Percentiles rank a stretch among this genome's conserved stretches.
Evolutionary conservation across 2,888 invertebrate genomes (phyloP).

Genomic region (Cryptops parisi): DNA sequence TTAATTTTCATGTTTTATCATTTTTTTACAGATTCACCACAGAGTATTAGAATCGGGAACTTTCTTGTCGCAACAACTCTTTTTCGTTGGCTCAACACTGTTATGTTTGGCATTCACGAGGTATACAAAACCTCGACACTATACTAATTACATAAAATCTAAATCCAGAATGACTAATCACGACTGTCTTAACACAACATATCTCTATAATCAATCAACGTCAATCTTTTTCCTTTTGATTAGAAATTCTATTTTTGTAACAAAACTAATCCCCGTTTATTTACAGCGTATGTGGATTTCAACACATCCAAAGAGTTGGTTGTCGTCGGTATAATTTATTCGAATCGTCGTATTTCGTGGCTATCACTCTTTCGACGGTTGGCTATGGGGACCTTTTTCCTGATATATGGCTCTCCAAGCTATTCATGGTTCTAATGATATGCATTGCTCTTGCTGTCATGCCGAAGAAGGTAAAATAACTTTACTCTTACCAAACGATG

Average conservation of each 20-base stretch:
- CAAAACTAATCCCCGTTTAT: slow-evolving; percentile 9
- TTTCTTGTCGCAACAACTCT: slow-evolving; percentile 84
- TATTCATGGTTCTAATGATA: slow-evolving; percentile 97
- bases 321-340: slow-evolving; percentile 86
- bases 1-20: too few relatives aligned
- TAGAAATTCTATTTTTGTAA: neutral
- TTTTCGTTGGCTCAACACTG: slow-evolving; percentile 83
- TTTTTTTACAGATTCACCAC: slow-evolving; percentile 87
- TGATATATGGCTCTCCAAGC: slow-evolving; percentile 95
- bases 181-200: too few relatives aligned
- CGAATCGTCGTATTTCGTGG: slow-evolving; percentile 93
- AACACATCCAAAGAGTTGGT: slow-evolving; percentile 88
- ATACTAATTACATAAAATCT: too few relatives aligned
- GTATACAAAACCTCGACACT: too few relatives aligned
- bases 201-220: neutral
- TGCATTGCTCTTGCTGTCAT: slow-evolving; percentile 89
- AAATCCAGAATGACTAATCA: too few relatives aligned
- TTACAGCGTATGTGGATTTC: slow-evolving; percentile 88
- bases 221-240: slow-evolving; percentile 1
- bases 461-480: slow-evolving; percentile 87
- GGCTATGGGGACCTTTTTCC: slow-evolving; percentile 96
- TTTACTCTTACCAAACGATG: too few relatives aligned
- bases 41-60: slow-evolving; percentile 97
- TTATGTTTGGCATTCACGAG: slow-evolving; percentile 91
- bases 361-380: slow-evolving; percentile 97